A percentile compares a stretch with the other conserved stretches of the same genome.
phyloP scores from a whole-genome alignment of 1,140 invertebrate genomes.

The Diachasmimorpha longicaudata region DNA sequence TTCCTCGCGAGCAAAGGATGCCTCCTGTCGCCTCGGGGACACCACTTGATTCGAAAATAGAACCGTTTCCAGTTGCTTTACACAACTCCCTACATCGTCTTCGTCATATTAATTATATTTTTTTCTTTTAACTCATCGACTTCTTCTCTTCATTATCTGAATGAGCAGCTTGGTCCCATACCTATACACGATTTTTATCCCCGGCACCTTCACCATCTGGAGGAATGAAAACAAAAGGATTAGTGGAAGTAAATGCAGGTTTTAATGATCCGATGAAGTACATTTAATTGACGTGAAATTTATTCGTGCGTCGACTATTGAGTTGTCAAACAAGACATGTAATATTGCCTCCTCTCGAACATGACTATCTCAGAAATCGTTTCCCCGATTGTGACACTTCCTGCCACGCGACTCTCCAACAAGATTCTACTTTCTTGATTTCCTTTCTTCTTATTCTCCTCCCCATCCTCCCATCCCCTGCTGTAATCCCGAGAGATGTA shows the following conservation, averaged over 20 bases:
- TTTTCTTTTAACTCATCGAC: neutral
- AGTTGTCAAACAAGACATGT: neutral
- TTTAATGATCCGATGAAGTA: neutral
- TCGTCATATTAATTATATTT: neutral
- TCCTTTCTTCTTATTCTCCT: neutral
- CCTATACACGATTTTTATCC: too few relatives aligned
- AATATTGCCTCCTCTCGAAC: neutral
- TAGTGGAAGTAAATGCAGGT: neutral
- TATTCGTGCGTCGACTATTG: neutral
- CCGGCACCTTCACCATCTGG: too few relatives aligned
- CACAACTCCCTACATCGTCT: neutral
- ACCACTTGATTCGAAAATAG: constrained; percentile 18
- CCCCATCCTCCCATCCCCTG: too few relatives aligned
- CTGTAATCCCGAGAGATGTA: too few relatives aligned
- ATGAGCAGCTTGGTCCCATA: neutral
- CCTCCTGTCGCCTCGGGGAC: constrained; percentile 3
- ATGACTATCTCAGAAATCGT: neutral
- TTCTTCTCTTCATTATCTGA: neutral
- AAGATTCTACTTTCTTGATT: neutral
- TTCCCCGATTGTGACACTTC: neutral
- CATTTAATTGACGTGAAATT: neutral
- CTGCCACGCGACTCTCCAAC: neutral
- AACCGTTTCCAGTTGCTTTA: constrained; percentile 2
- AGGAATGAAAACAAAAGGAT: neutral
- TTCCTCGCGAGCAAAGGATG: constrained; percentile 20